Conservation (phyloP, 2,113 vertebrate species). For the Myxocyprinus asiaticus region DNA sequence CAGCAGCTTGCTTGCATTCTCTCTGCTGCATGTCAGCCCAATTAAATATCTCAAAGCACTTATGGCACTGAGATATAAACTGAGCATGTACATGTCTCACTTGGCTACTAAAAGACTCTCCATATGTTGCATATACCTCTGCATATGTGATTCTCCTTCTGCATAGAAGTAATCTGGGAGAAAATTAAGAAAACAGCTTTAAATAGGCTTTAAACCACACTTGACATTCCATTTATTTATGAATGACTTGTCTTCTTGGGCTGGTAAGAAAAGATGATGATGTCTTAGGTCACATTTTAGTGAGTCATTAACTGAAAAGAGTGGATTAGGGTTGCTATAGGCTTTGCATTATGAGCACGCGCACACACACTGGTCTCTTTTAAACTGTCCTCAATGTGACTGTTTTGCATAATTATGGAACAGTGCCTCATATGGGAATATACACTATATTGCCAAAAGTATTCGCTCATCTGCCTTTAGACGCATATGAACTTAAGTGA, state of each 20-base stretch:
- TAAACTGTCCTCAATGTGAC: neutral
- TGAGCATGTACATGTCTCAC: conserved; percentile 58
- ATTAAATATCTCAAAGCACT: conserved; percentile 61
- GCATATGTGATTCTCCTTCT: conserved; percentile 33
- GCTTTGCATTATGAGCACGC: neutral
- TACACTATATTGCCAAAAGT: no score
- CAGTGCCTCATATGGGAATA: no score
- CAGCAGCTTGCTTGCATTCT: no score
- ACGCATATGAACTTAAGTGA: no score
- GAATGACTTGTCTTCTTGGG: conserved; percentile 36
- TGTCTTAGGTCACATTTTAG: conserved; percentile 20
- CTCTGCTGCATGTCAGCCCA: conserved; percentile 59
- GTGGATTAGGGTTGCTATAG: conserved; percentile 35
- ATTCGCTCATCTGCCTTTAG: no score
- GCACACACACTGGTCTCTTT: neutral
- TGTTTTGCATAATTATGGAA: neutral
- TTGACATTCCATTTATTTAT: conserved; percentile 46
- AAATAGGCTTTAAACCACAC: conserved; percentile 42
- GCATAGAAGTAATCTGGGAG: neutral
- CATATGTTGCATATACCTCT: conserved; percentile 54
- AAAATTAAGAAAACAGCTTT: conserved; percentile 15
- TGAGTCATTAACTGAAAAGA: conserved; percentile 61
- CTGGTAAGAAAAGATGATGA: conserved; percentile 9
- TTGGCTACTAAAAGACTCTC: conserved; percentile 49
- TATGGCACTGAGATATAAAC: conserved; percentile 67